Evolutionary conservation across 1,140 invertebrate genomes (phyloP), one percentile per base, ranked within the genome.

Genomic region (Potamilus streckersoni): DNA sequence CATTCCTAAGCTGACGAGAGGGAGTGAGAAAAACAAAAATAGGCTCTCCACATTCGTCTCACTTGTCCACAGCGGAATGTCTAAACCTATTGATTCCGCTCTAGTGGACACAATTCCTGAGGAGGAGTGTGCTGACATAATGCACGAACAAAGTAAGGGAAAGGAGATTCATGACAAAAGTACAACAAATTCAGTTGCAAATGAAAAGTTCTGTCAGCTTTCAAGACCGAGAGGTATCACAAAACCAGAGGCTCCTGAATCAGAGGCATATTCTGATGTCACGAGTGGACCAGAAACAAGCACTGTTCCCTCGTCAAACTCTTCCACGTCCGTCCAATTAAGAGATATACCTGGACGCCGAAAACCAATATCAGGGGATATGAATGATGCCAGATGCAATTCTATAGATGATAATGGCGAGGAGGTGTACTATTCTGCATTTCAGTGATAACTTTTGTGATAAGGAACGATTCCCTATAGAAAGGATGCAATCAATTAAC

Each of bases 401-500:
- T 81, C 80, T n/a, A 81, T 81, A 20, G 76, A 81, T 23, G 77
- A 78, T 3, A 74, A 79, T 57, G 76, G 76, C 12, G 79, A 76
- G 6, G 73, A 72, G 13, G 64, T 69, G 8, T 63, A 76, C 38
- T 81, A 77, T 74, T 79, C 55, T 61, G 74, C 80, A 27, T 73
- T 74, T 31, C 27, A 31, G 27, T 31, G 27, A 31, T 31, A 31
- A 31, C 27, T 31, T 31, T 31, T 31, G 27, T 31, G 27, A 31
- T 31, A 31, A 31, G 27, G 27, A 31, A 31, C 27, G 2, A 31
- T 31, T 31, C 27, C 27, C 2, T 31, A 31, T 31, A 31, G 27
- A 1, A 1, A 31, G 27, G 27, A 31, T 31, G 27, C 27, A 31
- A 31, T 31, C 27, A 31, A 31, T 31, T 31, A 31, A 31, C 27